Evolutionary conservation across 2,888 invertebrate species (phyloP), one percentile per base, ranked within the genome.

Genomic region (Microdon myrmicae): DNA sequence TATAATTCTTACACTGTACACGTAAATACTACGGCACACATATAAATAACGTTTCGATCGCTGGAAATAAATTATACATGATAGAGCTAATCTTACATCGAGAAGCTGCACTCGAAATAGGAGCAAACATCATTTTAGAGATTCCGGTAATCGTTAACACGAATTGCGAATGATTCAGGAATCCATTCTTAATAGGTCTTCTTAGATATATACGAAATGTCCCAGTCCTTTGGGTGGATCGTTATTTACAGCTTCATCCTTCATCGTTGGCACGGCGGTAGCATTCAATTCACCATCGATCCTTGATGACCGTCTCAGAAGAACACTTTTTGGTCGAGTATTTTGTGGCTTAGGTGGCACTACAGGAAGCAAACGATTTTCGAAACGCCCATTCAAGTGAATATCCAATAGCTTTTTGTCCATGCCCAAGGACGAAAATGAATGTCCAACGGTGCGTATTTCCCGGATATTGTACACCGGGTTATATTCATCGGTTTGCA

Each of bases 391-490:
- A 60, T 72, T 74, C 66, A 78, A 68, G 41, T 79, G 77, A 2
- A 80, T 76, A 44, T 80, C 80, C 37, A 80, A 67, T 10, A 80
- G 67, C 56, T 80, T 80, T 64, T 80, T 80, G 68, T 80, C 80
- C 61, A 73, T 79, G 39, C 80, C 80, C 53, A 80, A 69, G 26
- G 79, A 74, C 20, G 80, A 80, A 71, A 80, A 80, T 8, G 79
- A 79, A 69, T 80, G 78, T 2, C 76, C 70, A 1, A 73, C 72
- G 0, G 80, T 78, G 48, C 80, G 75, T 20, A 80, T 80, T 64
- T 80, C 80, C 2, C 80, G 77, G 41, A 80, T 77, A 67, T 80
- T 80, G 53, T 80, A 80, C 1, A 80, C 80, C 0, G 80, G 80
- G 67, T 71, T 79, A 66, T 80, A 80, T 43, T 71, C 71, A 4